Percentiles rank a stretch among this genome's conserved stretches.
These are phyloP conservation scores for Lateolabrax maculatus DNA, from an alignment of 2,797 vertebrate species.

Conservation along the genomic window DNA sequence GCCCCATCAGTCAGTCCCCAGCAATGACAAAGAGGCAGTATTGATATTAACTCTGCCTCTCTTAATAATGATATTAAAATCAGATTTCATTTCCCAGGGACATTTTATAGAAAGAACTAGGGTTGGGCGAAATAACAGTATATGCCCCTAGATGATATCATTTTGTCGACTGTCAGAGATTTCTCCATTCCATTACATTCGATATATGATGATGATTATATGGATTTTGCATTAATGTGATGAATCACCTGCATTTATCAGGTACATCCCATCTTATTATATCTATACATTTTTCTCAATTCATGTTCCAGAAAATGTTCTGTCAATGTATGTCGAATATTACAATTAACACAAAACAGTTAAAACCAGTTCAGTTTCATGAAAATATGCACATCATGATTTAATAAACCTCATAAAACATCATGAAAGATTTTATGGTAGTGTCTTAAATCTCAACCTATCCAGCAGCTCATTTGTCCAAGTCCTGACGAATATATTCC, in stretches of 20 bases:
- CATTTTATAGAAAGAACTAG: background rate
- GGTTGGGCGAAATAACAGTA: background rate
- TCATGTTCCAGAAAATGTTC: background rate
- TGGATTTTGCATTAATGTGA: background rate
- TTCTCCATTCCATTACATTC: background rate
- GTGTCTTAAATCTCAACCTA: background rate
- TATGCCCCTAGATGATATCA: background rate
- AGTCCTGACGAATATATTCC: background rate
- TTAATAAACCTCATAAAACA: background rate
- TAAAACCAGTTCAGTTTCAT: background rate
- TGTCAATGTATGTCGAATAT: background rate
- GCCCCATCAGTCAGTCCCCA: conserved; percentile 11
- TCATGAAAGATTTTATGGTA: background rate
- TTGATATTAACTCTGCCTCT: background rate
- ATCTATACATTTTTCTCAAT: background rate
- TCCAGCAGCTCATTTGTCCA: background rate
- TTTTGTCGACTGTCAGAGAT: background rate
- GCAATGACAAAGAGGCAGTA: background rate
- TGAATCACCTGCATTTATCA: background rate
- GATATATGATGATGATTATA: background rate
- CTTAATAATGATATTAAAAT: background rate
- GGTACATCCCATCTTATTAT: background rate
- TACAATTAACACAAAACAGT: background rate
- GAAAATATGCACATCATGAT: background rate
- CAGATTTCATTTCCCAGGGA: background rate